phyloP scores from a whole-genome alignment of 2,113 vertebrate species.

The Pitta sordida region DNA sequence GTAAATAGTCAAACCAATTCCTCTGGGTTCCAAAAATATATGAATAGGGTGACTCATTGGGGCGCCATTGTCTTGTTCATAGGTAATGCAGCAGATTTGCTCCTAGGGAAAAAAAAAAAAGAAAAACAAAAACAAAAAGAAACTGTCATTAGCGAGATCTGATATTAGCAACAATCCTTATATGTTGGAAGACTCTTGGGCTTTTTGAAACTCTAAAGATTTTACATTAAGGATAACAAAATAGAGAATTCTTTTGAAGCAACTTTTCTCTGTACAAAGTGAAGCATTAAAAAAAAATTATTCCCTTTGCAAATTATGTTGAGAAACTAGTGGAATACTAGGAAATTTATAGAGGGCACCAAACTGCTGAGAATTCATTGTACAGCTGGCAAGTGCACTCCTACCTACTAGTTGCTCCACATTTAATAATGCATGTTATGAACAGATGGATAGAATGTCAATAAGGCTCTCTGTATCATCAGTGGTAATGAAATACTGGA shows the following conservation, averaged over 20 bases:
- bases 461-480: constrained; percentile 52
- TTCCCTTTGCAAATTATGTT: neutral
- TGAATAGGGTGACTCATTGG: constrained; percentile 56
- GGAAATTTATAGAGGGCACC: constrained; percentile 58
- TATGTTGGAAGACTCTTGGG: constrained; percentile 13
- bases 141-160: neutral
- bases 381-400: constrained; percentile 63
- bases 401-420: constrained; percentile 68
- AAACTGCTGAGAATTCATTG: constrained; percentile 58
- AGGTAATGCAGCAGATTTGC: constrained; percentile 57
- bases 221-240: constrained; percentile 36
- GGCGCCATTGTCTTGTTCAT: constrained; percentile 39
- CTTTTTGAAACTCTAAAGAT: constrained; percentile 44
- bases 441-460: constrained; percentile 72
- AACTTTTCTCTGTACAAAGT: constrained; percentile 31
- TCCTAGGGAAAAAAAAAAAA: neutral
- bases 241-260: constrained; percentile 17
- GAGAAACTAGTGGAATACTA: constrained; percentile 45
- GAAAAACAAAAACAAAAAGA: too few relatives aligned
- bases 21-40: constrained; percentile 68
- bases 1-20: constrained; percentile 73
- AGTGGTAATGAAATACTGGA: constrained; percentile 64
- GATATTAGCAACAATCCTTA: neutral
- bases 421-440: constrained; percentile 70
- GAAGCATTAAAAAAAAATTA: neutral